Percentiles rank a stretch among this genome's conserved stretches.
Conservation (phyloP, 2,888 invertebrate genomes). For the Eumacrocentrus americanus region DNA sequence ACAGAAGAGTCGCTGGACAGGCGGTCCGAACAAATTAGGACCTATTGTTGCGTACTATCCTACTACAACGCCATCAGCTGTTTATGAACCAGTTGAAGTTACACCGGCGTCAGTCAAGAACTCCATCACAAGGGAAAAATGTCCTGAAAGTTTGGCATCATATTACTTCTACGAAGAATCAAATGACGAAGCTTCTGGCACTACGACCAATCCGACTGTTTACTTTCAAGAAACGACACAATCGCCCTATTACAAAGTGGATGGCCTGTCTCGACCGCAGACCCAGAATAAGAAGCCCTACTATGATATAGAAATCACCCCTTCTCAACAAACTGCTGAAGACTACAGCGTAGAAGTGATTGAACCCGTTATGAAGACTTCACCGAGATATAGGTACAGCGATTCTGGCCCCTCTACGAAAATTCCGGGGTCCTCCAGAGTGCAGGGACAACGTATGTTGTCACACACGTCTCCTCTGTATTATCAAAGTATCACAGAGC, state of each 20-base stretch:
- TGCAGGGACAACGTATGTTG: conserved; percentile 44
- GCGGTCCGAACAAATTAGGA: conserved; percentile 66
- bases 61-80: conserved; percentile 57
- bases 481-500: conserved; percentile 45
- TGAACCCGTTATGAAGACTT: conserved; percentile 46
- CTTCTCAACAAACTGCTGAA: conserved; percentile 41
- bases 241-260: conserved; percentile 35
- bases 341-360: conserved; percentile 48
- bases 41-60: conserved; percentile 70
- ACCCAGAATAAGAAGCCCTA: conserved; percentile 37
- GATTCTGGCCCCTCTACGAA: conserved; percentile 38
- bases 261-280: conserved; percentile 19
- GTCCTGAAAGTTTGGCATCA: conserved; percentile 61
- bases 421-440: conserved; percentile 34
- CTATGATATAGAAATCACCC: conserved; percentile 41
- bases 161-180: conserved; percentile 74
- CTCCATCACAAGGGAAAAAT: conserved; percentile 40
- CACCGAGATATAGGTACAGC: conserved; percentile 44
- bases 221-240: conserved; percentile 49
- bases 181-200: conserved; percentile 43
- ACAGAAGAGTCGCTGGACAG: conserved; percentile 57
- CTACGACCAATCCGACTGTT: conserved; percentile 42
- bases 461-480: conserved; percentile 43
- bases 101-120: conserved; percentile 49
- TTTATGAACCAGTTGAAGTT: conserved; percentile 49